A percentile compares a stretch with the other conserved stretches of the same genome.
These are phyloP conservation scores for Fukomys damarensis DNA, from an alignment of 2,113 vertebrate species.

Conservation along the genomic window DNA sequence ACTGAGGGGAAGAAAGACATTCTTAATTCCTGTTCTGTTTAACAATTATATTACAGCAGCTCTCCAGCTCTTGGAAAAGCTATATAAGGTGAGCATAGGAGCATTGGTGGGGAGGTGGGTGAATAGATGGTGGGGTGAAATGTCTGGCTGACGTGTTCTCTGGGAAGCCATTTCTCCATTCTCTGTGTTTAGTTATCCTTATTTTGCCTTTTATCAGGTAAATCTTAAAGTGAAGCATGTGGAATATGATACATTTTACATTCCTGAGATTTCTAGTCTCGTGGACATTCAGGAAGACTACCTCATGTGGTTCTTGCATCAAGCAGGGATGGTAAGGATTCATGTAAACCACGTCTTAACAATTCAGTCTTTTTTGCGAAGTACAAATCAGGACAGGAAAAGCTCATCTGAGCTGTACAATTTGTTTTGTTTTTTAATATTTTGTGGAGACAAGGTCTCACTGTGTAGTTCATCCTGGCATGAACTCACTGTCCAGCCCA, in stretches of 20 bases:
- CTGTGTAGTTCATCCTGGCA: no score
- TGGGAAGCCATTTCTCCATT: neutral
- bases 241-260: constrained; percentile 96
- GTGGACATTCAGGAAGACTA: constrained; percentile 99
- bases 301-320: constrained; percentile 98
- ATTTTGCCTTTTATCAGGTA: constrained; percentile 87
- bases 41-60: constrained; percentile 95
- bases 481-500: no score
- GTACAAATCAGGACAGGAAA: neutral
- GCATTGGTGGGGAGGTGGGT: neutral
- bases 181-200: neutral
- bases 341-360: constrained; percentile 23
- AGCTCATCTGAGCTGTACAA: neutral
- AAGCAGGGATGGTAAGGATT: constrained; percentile 94
- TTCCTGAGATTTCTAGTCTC: constrained; percentile 95
- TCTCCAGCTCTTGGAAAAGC: constrained; percentile 94
- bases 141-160: neutral
- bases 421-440: neutral
- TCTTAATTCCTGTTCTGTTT: constrained; percentile 93
- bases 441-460: no score
- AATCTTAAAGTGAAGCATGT: constrained; percentile 95
- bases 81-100: constrained; percentile 92
- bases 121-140: neutral
- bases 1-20: constrained; percentile 92
- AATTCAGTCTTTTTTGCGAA: neutral